These are phyloP conservation scores for Scelioninae gen. 2 DNA, from an alignment of 2,888 invertebrate genomes.

Conservation along the genomic window DNA sequence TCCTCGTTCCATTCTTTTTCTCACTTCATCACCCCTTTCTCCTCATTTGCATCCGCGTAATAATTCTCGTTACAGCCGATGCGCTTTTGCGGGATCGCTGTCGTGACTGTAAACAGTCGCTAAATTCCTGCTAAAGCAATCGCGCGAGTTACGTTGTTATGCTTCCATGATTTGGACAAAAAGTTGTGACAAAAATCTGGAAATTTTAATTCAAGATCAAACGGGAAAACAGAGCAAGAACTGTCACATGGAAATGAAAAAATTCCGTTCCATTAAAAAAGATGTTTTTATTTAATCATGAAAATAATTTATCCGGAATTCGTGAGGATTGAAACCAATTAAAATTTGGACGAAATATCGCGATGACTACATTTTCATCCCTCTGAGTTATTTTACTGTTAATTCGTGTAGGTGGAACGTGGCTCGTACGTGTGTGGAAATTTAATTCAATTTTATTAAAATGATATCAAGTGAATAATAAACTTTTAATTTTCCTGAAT, in stretches of 20 bases:
- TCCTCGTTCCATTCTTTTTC: constrained; percentile 38
- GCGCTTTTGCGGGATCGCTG: neutral
- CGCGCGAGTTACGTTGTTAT: no score
- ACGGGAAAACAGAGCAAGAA: no score
- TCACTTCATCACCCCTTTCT: constrained; percentile 45
- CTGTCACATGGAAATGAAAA: no score
- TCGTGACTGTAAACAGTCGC: constrained; percentile 5
- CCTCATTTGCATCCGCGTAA: constrained; percentile 25
- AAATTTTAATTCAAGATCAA: no score
- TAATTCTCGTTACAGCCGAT: constrained; percentile 14
- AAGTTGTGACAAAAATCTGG: no score
- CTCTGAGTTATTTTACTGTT: constrained; percentile 6
- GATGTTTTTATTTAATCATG: no score
- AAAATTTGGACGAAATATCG: constrained; percentile 1
- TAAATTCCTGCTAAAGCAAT: no score
- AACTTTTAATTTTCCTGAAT: no score
- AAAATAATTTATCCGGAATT: neutral
- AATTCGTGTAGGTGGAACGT: neutral
- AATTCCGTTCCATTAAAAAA: no score
- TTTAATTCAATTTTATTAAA: constrained; percentile 6
- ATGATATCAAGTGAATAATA: neutral
- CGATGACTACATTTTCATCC: constrained; percentile 3
- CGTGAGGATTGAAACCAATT: no score
- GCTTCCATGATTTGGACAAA: no score
- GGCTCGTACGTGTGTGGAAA: neutral